Evolutionary conservation across 2,113 vertebrate genomes (phyloP), one percentile per base, ranked within the genome.

Genomic region (Tursiops truncatus): DNA sequence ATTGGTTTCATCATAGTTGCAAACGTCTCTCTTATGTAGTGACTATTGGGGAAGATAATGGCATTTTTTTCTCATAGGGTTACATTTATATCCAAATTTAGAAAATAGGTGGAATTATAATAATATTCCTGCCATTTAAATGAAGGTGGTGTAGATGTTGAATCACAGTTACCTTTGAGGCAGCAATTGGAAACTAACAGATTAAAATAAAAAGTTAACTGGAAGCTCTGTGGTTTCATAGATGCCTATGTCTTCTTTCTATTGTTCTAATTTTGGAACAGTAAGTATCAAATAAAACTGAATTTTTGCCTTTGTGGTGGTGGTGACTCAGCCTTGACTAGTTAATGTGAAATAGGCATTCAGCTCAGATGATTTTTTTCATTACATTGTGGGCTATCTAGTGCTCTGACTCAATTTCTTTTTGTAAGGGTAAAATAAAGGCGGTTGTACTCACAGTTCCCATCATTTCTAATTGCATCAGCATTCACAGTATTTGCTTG

Each of bases 351-450:
- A 98, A 70, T 82, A 95, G 65, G 62, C 94, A 98, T 97, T 97
- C 97, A 97, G 41, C 96, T 97, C 93, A 31, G 23, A 23, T 60
- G 84, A 71, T 79, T 77, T 97, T 97, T 91, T 80, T 63, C 83
- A 89, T 93, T 62, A 50, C 56, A 73, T 12, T 93, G 31, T 18
- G n/a, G 25, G 63, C 62, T 91, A 33, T 88, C 84, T 73, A 6
- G 63, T 95, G 76, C 47, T 97, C 96, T 98, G 96, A 98, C 95
- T 98, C 97, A 77, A 63, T 53, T 3, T 97, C 74, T 97, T 97
- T 96, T 92, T 95, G 81, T 94, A 82, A 74, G 89, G 97, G 88
- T 87, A 79, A 95, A 97, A 85, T 95, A 95, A 96, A 20, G 68
- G 20, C 4, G 53, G 38, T 70, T 94, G 13, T 95, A 94, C 63